phyloP scores from a whole-genome alignment of 1,140 invertebrate genomes.

The Liolophura sinensis region DNA sequence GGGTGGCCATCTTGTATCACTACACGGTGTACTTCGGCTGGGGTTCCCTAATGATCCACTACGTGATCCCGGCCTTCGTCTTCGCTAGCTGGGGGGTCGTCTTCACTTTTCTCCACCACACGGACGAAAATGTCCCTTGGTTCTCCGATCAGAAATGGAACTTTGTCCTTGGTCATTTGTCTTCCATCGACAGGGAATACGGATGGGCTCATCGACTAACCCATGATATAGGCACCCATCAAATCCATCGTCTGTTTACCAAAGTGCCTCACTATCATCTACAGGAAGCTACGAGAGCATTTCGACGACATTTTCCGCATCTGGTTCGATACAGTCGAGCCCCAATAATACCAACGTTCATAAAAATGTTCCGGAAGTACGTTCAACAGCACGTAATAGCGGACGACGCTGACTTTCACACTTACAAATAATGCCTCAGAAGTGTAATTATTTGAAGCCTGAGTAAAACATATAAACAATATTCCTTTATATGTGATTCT shows the following conservation, averaged over 20 bases:
- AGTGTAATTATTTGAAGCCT: too few relatives aligned
- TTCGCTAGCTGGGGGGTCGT: slow-evolving; percentile 43
- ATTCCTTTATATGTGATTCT: too few relatives aligned
- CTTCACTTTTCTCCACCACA: slow-evolving; percentile 55
- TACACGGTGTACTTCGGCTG: slow-evolving; percentile 12
- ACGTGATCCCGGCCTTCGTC: slow-evolving; percentile 45
- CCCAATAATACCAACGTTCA: slow-evolving; percentile 12
- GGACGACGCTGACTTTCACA: too few relatives aligned
- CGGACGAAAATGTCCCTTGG: slow-evolving; percentile 41
- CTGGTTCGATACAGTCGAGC: slow-evolving; percentile 14
- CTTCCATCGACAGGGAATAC: slow-evolving; percentile 54
- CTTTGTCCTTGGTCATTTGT: slow-evolving; percentile 51
- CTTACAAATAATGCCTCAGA: too few relatives aligned
- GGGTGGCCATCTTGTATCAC: slow-evolving; percentile 25
- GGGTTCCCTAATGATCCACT: slow-evolving; percentile 40
- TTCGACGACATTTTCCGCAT: slow-evolving; percentile 18
- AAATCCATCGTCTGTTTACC: slow-evolving; percentile 55
- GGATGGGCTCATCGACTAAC: slow-evolving; percentile 49
- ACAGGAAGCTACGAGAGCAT: slow-evolving; percentile 40
- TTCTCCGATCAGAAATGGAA: slow-evolving; percentile 45
- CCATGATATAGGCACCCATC: slow-evolving; percentile 51
- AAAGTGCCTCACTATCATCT: slow-evolving; percentile 54
- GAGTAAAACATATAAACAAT: too few relatives aligned
- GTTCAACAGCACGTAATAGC: too few relatives aligned
- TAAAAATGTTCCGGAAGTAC: slow-evolving; percentile 12